phyloP scores from a whole-genome alignment of 2,888 invertebrate species.

The Clivina fossor region DNA sequence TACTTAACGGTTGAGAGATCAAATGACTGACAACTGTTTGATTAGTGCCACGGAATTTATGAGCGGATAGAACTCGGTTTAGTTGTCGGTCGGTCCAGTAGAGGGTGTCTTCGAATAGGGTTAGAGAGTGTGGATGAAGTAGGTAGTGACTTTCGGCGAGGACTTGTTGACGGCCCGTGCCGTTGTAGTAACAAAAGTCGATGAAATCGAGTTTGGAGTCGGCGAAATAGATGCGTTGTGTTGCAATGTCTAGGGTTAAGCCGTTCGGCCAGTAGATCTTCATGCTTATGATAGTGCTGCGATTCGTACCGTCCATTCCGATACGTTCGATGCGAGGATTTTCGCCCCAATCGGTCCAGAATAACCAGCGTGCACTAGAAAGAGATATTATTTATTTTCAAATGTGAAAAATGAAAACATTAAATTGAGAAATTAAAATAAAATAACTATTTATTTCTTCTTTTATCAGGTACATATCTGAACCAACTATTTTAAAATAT shows the following conservation, averaged over 20 bases:
- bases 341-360: constrained; percentile 99
- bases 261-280: constrained; percentile 99
- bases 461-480: too few species aligned
- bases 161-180: constrained; percentile 85
- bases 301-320: constrained; percentile 91
- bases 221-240: constrained; percentile 92
- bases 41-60: constrained; percentile 91
- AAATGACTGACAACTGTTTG: constrained; percentile 93
- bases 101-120: constrained; percentile 92
- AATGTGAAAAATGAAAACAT: neutral
- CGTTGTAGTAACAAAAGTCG: constrained; percentile 97
- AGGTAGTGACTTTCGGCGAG: constrained; percentile 87
- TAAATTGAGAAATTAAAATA: too few species aligned
- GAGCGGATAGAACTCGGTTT: constrained; percentile 85
- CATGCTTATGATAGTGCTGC: constrained; percentile 82
- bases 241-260: constrained; percentile 92
- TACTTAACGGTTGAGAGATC: constrained; percentile 92
- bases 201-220: constrained; percentile 97
- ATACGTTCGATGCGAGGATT: constrained; percentile 94
- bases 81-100: constrained; percentile 97
- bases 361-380: constrained; percentile 75
- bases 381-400: neutral
- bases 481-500: too few species aligned
- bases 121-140: constrained; percentile 91
- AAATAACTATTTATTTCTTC: too few species aligned